These are phyloP conservation scores for Anagrus nilaparvatae DNA, from an alignment of 1,140 invertebrate species.

Conservation along the genomic window DNA sequence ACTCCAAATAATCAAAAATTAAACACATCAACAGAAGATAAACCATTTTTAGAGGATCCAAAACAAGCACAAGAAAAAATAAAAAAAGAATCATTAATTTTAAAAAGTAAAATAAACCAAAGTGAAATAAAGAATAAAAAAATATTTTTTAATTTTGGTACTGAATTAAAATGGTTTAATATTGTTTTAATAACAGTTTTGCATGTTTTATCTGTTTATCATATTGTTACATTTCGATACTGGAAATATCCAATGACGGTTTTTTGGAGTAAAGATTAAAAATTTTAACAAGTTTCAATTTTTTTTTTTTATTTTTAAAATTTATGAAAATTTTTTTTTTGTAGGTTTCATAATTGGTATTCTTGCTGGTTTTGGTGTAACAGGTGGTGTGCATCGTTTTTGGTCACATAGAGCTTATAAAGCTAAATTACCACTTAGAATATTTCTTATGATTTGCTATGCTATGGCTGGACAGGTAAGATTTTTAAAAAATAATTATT, in stretches of 20 bases:
- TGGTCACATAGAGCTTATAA: slow-evolving; percentile 80
- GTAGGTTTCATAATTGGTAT: slow-evolving; percentile 41
- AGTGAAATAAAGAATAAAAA: background rate
- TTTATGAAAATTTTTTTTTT: slow-evolving; percentile 12
- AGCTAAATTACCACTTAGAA: slow-evolving; percentile 60
- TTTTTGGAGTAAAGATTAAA: slow-evolving; percentile 3
- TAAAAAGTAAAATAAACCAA: no score
- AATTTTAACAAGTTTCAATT: no score
- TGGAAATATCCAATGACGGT: background rate
- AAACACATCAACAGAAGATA: no score
- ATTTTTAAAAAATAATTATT: no score
- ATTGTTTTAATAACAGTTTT: background rate
- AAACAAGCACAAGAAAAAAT: no score
- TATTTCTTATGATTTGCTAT: slow-evolving; percentile 58
- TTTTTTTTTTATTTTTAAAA: no score
- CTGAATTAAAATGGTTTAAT: slow-evolving; percentile 10
- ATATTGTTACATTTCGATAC: background rate
- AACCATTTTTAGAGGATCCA: no score
- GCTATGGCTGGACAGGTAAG: slow-evolving; percentile 63
- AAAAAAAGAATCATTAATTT: no score
- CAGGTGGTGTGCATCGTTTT: slow-evolving; percentile 72
- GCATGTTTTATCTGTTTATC: slow-evolving; percentile 1
- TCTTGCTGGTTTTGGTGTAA: slow-evolving; percentile 57
- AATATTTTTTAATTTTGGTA: slow-evolving; percentile 5
- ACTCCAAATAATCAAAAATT: no score